These are phyloP conservation scores for Phallusia fumigata DNA, from an alignment of 23 tunicate genomes.

Conservation along the genomic window DNA sequence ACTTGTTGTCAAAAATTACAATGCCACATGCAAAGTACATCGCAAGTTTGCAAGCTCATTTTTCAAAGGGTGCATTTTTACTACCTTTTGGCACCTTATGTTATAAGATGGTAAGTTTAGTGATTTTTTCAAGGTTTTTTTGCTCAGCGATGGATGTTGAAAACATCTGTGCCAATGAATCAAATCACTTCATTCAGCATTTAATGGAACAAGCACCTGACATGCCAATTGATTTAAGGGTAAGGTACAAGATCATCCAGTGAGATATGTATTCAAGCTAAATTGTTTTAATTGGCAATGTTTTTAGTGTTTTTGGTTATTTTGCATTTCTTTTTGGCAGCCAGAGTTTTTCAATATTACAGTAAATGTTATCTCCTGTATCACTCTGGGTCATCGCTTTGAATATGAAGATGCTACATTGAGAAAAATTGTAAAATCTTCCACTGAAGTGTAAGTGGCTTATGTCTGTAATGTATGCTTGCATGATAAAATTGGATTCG, in stretches of 20 bases:
- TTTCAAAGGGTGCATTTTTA: not conserved
- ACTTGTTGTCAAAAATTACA: not conserved
- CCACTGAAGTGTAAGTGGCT: not conserved
- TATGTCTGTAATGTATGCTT: no score
- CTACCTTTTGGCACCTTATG: no score
- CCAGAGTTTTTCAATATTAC: not conserved
- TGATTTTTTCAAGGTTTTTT: not conserved
- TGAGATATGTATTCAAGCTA: no score
- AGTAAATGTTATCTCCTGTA: not conserved
- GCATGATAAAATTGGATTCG: no score
- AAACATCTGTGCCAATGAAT: not conserved
- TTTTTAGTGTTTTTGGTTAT: no score
- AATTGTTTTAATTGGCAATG: no score
- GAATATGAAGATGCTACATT: not conserved
- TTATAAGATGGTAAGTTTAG: no score
- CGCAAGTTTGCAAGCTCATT: not conserved
- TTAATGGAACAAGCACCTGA: not conserved
- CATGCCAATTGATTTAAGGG: slow-evolving; percentile 3
- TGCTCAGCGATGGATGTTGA: not conserved
- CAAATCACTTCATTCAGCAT: not conserved
- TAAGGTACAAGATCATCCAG: no score
- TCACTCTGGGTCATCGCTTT: not conserved
- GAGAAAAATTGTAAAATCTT: not conserved
- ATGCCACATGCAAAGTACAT: not conserved
- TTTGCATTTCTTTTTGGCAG: not conserved